These are phyloP conservation scores for Orthosia gracilis DNA, from an alignment of 2,888 invertebrate species.

Conservation along the genomic window DNA sequence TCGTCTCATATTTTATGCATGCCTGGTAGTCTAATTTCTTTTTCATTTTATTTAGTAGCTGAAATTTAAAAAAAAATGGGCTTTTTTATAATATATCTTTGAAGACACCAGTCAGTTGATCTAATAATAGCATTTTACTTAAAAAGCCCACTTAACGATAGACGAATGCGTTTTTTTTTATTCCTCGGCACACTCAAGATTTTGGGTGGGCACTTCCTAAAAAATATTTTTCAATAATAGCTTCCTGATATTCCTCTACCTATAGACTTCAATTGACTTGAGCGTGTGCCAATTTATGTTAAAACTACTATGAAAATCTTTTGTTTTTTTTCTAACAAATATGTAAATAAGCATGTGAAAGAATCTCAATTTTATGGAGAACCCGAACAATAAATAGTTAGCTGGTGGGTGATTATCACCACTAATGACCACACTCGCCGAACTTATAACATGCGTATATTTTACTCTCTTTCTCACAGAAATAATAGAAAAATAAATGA, in stretches of 20 bases:
- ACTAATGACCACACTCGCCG: constrained; percentile 49
- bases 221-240: background rate
- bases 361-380: constrained; percentile 44
- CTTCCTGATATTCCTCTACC: background rate
- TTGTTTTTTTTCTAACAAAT: constrained; percentile 29
- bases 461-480: constrained; percentile 17
- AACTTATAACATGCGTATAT: constrained; percentile 52
- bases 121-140: background rate
- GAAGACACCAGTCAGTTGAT: constrained; percentile 11
- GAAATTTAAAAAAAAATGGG: constrained; percentile 19
- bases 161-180: background rate
- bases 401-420: constrained; percentile 53
- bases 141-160: background rate
- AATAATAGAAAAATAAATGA: constrained; percentile 38
- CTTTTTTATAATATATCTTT: background rate
- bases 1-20: constrained; percentile 63
- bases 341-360: constrained; percentile 19
- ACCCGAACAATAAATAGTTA: constrained; percentile 50
- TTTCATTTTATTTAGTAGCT: constrained; percentile 47
- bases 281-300: constrained; percentile 20
- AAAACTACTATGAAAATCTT: background rate
- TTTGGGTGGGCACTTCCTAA: background rate
- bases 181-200: background rate
- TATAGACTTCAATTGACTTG: constrained; percentile 9
- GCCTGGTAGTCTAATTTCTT: constrained; percentile 58